A percentile compares a stretch with the other conserved stretches of the same genome.
phyloP scores from a whole-genome alignment of 2,797 vertebrate species.

The Alfaro cultratus region DNA sequence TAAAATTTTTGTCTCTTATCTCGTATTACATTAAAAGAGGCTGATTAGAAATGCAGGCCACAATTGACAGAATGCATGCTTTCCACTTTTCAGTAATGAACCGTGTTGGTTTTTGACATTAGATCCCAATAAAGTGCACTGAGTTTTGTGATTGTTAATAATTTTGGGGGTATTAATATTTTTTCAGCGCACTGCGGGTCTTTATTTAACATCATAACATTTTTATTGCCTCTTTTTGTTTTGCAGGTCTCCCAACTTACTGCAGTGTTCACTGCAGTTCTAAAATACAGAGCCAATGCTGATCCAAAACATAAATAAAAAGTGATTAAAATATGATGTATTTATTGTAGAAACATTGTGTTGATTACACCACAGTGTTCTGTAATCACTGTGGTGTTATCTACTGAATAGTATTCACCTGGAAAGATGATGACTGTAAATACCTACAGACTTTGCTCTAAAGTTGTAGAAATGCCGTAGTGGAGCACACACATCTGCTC shows the following conservation, averaged over 20 bases:
- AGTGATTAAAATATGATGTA: background rate
- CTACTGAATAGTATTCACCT: background rate
- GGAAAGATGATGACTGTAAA: background rate
- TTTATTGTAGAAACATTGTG: background rate
- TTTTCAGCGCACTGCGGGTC: background rate
- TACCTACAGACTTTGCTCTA: slow-evolving; percentile 7
- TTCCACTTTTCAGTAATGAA: background rate
- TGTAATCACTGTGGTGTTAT: background rate
- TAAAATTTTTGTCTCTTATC: background rate
- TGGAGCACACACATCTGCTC: background rate
- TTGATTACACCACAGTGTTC: slow-evolving; percentile 8
- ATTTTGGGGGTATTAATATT: background rate
- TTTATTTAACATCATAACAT: background rate
- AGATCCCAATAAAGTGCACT: background rate
- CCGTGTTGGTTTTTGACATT: background rate
- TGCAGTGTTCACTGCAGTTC: slow-evolving; percentile 8
- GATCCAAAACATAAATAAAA: background rate
- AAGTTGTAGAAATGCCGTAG: slow-evolving; percentile 1
- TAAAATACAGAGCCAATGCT: background rate
- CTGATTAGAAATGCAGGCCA: background rate
- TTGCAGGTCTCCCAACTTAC: background rate
- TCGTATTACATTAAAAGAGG: background rate
- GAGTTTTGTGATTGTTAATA: background rate
- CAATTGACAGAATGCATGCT: background rate
- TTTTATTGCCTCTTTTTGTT: background rate